Conservation (phyloP, 2,888 invertebrate genomes). For the Metellina segmentata region DNA sequence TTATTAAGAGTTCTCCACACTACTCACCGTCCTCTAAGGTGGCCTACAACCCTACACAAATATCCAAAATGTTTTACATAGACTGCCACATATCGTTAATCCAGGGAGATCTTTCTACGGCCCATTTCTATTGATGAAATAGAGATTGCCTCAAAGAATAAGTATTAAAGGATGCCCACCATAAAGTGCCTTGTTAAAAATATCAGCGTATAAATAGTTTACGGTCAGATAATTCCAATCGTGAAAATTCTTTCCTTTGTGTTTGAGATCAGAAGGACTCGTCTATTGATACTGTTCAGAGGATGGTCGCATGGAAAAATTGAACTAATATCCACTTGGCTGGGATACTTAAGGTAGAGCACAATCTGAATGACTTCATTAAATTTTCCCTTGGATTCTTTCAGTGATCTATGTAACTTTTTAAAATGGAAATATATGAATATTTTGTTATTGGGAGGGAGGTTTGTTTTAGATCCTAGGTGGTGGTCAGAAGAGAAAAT, state of each 20-base stretch:
- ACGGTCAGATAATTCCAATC: not conserved
- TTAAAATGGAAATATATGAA: too few relatives aligned
- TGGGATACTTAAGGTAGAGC: too few relatives aligned
- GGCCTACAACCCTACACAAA: too few relatives aligned
- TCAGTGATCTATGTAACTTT: too few relatives aligned
- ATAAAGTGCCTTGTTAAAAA: conserved; percentile 32
- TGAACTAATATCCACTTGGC: too few relatives aligned
- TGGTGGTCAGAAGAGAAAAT: too few relatives aligned
- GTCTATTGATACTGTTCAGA: too few relatives aligned
- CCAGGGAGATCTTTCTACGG: conserved; percentile 1
- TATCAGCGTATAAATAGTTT: conserved; percentile 4
- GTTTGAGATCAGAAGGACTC: not conserved
- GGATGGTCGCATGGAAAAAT: too few relatives aligned
- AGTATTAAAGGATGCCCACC: conserved; percentile 34
- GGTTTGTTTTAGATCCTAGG: too few relatives aligned
- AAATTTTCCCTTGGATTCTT: too few relatives aligned
- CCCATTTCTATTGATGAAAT: conserved; percentile 42
- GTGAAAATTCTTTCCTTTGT: not conserved
- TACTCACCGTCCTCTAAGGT: not conserved
- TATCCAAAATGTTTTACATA: not conserved
- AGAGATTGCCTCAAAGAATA: conserved; percentile 24
- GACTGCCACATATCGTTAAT: conserved; percentile 27
- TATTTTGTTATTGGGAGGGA: too few relatives aligned
- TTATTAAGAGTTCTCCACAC: conserved; percentile 47
- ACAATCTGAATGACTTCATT: too few relatives aligned